Evolutionary conservation across 2,888 invertebrate species (phyloP), one percentile per base, ranked within the genome.

Genomic region (Lypha dubia): DNA sequence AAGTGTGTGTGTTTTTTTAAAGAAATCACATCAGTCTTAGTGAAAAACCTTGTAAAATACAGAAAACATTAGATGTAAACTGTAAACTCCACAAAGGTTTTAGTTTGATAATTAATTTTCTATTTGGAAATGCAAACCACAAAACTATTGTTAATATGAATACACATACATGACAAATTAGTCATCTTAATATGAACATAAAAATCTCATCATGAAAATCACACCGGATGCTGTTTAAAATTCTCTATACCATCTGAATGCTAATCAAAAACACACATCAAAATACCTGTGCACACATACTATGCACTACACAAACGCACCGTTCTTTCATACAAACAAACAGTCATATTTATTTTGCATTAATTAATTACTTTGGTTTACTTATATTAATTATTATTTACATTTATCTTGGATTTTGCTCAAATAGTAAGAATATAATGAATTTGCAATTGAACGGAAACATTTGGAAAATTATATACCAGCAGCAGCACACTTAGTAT

Each of bases 111-210:
- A 20, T 32, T 32, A 49, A 41, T 74, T 63, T 53, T 4, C 44
- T 8, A 53, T 56, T n/a, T 62, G 5, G 4, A 49, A 73, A 13
- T 24, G 13, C 1, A 2, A 49, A 24, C 24, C 20, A 28, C 51
- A 41, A 51, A 28, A 28, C 24, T 20, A 20, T 20, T 49, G 49
- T 28, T 49, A 44, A 28, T n/a, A n/a, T n/a, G n/a, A n/a, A n/a
- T n/a, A n/a, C n/a, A n/a, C n/a, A n/a, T 41, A 58, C 67, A 58
- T 60, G 76, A 68, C 76, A 77, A 77, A 77, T 77, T 77, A 68
- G 76, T 49, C 6, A 38, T 38, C 38, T 38, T 38, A 24, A 38
- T 15, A 28, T 49, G 56, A 35, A 46, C 32, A 67, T n/a, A 35
- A 41, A 35, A 56, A 58, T n/a, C 46, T 46, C 63, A 56, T 60